Evolutionary conservation across 2,888 invertebrate genomes (phyloP).

Genomic region (Leucoma salicis): DNA sequence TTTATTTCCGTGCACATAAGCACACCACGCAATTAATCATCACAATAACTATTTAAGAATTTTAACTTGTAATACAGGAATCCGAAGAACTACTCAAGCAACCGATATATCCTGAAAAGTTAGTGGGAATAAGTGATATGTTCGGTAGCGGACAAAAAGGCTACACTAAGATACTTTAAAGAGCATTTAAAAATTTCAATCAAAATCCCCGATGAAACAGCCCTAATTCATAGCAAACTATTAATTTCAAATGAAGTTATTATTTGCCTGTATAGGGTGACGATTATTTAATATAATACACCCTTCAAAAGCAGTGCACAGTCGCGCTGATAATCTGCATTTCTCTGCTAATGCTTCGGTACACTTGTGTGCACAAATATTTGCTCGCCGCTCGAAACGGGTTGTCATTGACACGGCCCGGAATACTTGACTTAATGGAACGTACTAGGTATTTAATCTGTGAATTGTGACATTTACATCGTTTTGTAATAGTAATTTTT

Average conservation of each 20-base stretch:
- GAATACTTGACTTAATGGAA: conserved; percentile 69
- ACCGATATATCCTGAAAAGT: too few species aligned
- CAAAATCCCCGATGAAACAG: too few species aligned
- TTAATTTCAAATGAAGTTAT: conserved; percentile 5
- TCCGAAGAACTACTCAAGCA: too few species aligned
- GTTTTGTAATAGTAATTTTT: too few species aligned
- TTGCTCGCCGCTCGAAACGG: conserved; percentile 64
- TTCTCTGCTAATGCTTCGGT: conserved; percentile 56
- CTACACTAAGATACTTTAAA: too few species aligned
- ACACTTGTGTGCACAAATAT: conserved; percentile 70
- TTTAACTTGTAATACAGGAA: too few species aligned
- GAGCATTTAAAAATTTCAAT: too few species aligned
- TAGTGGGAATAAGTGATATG: too few species aligned
- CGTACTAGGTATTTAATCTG: conserved; percentile 37
- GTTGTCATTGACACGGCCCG: conserved; percentile 62
- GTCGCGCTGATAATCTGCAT: conserved; percentile 58
- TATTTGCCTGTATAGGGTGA: conserved; percentile 2
- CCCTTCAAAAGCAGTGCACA: conserved; percentile 55
- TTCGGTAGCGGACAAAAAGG: too few species aligned
- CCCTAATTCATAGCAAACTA: background rate
- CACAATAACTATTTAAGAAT: too few species aligned
- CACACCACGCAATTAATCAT: too few species aligned
- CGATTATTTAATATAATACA: conserved; percentile 28
- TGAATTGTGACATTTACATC: background rate
- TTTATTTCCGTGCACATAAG: too few species aligned